Evolutionary conservation across 2,797 vertebrate species (phyloP).

Genomic region (Acestrorhynchus altus): DNA sequence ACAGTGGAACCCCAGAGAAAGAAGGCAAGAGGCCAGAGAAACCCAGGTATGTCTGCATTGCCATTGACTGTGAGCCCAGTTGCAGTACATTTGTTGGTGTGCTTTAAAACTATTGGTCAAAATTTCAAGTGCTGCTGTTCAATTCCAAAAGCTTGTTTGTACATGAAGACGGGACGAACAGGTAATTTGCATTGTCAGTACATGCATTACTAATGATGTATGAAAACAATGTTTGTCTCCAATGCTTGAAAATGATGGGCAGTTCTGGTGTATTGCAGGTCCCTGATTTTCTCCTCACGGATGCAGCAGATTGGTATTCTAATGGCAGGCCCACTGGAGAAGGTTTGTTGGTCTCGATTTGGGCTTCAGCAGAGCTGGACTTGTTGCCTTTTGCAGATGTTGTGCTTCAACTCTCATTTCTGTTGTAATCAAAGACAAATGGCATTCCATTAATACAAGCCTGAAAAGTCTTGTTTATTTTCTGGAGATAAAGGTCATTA

Average conservation of each 20-base stretch:
- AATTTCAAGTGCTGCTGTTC: background rate
- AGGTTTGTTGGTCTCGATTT: slow-evolving; percentile 71
- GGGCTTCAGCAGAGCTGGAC: too few species aligned
- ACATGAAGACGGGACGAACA: background rate
- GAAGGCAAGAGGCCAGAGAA: slow-evolving; percentile 81
- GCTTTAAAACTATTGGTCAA: too few species aligned
- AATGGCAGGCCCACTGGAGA: slow-evolving; percentile 83
- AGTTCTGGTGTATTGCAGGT: slow-evolving; percentile 59
- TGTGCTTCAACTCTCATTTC: too few species aligned
- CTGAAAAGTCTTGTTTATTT: too few species aligned
- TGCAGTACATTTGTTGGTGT: background rate
- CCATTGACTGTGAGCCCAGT: background rate
- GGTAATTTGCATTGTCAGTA: slow-evolving; percentile 7
- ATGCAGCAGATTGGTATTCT: slow-evolving; percentile 81
- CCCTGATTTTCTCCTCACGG: slow-evolving; percentile 73
- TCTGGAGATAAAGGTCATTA: too few species aligned
- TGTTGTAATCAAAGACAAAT: too few species aligned
- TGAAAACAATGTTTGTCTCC: background rate
- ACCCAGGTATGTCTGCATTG: slow-evolving; percentile 74
- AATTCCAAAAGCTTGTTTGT: too few species aligned
- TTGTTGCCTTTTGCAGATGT: too few species aligned
- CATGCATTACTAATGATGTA: background rate
- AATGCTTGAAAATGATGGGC: background rate
- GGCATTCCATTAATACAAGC: too few species aligned
- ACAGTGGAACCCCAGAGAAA: slow-evolving; percentile 78